A percentile compares a stretch with the other conserved stretches of the same genome.
phyloP scores from a whole-genome alignment of 2,888 invertebrate genomes.

The Piscicola geometra region DNA sequence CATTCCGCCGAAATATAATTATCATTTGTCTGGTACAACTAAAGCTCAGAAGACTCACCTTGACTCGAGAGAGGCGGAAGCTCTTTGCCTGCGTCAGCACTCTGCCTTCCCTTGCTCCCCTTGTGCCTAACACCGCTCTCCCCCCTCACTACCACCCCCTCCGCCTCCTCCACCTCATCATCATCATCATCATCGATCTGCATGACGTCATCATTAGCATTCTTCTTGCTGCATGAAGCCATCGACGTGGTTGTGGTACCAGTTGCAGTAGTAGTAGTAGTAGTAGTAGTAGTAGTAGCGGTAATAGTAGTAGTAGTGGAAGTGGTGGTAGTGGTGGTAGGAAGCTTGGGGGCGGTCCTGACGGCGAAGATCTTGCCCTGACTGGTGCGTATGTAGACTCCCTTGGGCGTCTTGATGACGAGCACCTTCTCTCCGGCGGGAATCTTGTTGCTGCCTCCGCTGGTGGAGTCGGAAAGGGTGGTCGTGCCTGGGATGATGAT shows the following conservation, averaged over 20 bases:
- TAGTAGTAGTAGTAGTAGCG: neutral
- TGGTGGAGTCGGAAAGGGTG: constrained; percentile 81
- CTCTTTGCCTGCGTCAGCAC: too few relatives aligned
- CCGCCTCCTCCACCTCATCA: constrained; percentile 7
- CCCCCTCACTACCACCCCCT: too few relatives aligned
- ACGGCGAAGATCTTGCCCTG: constrained; percentile 46
- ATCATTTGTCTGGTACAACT: too few relatives aligned
- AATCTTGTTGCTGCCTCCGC: constrained; percentile 75
- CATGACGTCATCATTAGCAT: neutral
- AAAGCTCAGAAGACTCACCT: too few relatives aligned
- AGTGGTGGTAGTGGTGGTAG: constrained; percentile 23
- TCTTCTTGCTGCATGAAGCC: neutral
- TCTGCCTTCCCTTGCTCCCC: too few relatives aligned
- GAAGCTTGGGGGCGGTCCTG: constrained; percentile 41
- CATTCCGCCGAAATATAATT: too few relatives aligned
- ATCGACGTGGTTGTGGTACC: constrained; percentile 16
- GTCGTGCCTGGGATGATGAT: constrained; percentile 68
- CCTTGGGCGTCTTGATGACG: constrained; percentile 88
- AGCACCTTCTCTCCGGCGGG: constrained; percentile 90
- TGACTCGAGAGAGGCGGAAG: too few relatives aligned
- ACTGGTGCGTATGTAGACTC: constrained; percentile 72
- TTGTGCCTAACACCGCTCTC: too few relatives aligned
- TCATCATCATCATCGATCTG: constrained; percentile 27
- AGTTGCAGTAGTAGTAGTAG: neutral
- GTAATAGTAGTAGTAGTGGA: constrained; percentile 14